These are phyloP conservation scores for Rhorus exstirpatorius DNA, from an alignment of 2,888 invertebrate genomes.

Conservation along the genomic window DNA sequence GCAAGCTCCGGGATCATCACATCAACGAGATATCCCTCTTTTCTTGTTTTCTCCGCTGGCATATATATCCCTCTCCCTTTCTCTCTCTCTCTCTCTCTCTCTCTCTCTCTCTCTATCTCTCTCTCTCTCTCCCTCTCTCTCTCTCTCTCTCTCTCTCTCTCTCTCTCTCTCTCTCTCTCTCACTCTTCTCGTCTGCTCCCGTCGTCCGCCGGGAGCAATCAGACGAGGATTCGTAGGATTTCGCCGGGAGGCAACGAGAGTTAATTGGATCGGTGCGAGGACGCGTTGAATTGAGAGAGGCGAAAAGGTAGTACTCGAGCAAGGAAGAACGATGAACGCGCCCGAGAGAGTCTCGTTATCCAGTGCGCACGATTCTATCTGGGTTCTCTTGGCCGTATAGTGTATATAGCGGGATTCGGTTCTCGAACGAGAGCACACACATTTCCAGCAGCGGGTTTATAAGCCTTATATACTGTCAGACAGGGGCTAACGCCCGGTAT, in stretches of 20 bases:
- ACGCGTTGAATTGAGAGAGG: constrained; percentile 72
- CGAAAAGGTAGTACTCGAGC: constrained; percentile 50
- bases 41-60: constrained; percentile 1
- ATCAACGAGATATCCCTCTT: constrained; percentile 29
- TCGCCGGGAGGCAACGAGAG: constrained; percentile 65
- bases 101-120: constrained; percentile 30
- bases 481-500: constrained; percentile 17
- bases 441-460: constrained; percentile 28
- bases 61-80: constrained; percentile 19
- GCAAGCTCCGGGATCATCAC: constrained; percentile 15
- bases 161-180: constrained; percentile 34
- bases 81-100: constrained; percentile 34
- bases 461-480: constrained; percentile 13
- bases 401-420: neutral
- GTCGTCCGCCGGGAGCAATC: constrained; percentile 61
- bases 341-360: constrained; percentile 57
- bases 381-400: neutral
- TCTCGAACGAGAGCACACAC: constrained; percentile 34
- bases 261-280: constrained; percentile 77
- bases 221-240: constrained; percentile 65
- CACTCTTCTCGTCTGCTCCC: constrained; percentile 18
- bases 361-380: constrained; percentile 41
- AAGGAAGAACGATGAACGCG: constrained; percentile 9
- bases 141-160: constrained; percentile 34
- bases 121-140: constrained; percentile 32